Conservation (phyloP, 2,888 invertebrate genomes). For the Cheilosia impressa region DNA sequence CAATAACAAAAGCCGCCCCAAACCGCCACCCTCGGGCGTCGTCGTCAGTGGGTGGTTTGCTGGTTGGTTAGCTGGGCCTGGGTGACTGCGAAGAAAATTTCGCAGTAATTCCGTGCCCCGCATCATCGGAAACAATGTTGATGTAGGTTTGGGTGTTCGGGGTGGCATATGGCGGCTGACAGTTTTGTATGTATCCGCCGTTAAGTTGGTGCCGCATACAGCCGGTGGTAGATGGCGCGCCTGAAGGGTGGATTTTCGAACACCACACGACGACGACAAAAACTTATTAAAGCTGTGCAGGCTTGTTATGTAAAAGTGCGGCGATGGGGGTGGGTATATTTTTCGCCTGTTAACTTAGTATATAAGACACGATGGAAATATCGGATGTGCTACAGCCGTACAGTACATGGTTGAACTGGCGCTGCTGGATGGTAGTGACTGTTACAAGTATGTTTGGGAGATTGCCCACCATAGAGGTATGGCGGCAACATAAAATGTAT, state of each 20-base stretch:
- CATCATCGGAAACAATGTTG: constrained; percentile 73
- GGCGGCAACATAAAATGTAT: constrained; percentile 9
- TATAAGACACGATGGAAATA: constrained; percentile 1
- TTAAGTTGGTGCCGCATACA: constrained; percentile 53
- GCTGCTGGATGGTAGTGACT: constrained; percentile 28
- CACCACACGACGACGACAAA: constrained; percentile 46
- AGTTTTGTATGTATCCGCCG: constrained; percentile 21
- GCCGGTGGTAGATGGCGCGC: constrained; percentile 51
- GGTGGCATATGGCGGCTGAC: constrained; percentile 72
- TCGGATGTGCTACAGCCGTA: constrained; percentile 20
- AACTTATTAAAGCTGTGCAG: constrained; percentile 66
- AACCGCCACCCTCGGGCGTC: constrained; percentile 13
- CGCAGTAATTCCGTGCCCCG: constrained; percentile 72
- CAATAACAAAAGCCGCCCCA: constrained; percentile 70
- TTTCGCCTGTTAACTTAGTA: constrained; percentile 12
- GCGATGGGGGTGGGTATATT: constrained; percentile 4
- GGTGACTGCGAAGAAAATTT: constrained; percentile 25
- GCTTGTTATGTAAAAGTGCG: constrained; percentile 59
- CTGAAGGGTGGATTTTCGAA: constrained; percentile 61
- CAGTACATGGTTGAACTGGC: constrained; percentile 15
- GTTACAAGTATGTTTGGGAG: constrained; percentile 1
- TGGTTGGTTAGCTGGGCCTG: neutral
- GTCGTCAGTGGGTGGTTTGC: constrained; percentile 30
- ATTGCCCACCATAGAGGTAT: constrained; percentile 19
- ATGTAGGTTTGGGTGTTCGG: constrained; percentile 73